These are phyloP conservation scores for Vanessa tameamea DNA, from an alignment of 1,140 invertebrate species.

Conservation along the genomic window DNA sequence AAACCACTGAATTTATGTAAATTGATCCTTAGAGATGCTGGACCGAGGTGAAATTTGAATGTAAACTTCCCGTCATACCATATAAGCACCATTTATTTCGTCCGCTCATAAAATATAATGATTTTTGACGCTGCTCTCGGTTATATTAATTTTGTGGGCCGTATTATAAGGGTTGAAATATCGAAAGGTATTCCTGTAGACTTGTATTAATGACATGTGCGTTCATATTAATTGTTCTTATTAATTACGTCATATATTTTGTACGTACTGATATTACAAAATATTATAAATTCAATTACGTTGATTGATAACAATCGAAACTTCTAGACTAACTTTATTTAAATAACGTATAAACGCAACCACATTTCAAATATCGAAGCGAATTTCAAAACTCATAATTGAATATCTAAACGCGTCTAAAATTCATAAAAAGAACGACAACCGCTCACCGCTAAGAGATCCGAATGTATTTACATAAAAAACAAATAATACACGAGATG, in stretches of 20 bases:
- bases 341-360: not conserved
- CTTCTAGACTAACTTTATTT: not conserved
- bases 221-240: constrained; percentile 21
- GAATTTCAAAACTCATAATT: constrained; percentile 35
- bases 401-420: constrained; percentile 45
- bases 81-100: constrained; percentile 78
- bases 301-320: not conserved
- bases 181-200: constrained; percentile 54
- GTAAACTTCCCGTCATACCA: constrained; percentile 72
- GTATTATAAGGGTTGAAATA: constrained; percentile 57
- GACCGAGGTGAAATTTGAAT: constrained; percentile 76
- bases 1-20: constrained; percentile 79
- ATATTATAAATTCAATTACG: not conserved
- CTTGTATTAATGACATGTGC: constrained; percentile 33
- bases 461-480: constrained; percentile 77
- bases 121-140: constrained; percentile 74
- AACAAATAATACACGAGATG: constrained; percentile 76
- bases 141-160: constrained; percentile 72
- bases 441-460: constrained; percentile 70
- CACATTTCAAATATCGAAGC: constrained; percentile 3
- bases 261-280: not conserved
- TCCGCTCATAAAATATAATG: constrained; percentile 78
- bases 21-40: constrained; percentile 77
- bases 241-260: not conserved
- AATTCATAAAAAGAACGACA: constrained; percentile 54